phyloP scores from a whole-genome alignment of 2,797 vertebrate genomes.

The Danio kyathit region DNA sequence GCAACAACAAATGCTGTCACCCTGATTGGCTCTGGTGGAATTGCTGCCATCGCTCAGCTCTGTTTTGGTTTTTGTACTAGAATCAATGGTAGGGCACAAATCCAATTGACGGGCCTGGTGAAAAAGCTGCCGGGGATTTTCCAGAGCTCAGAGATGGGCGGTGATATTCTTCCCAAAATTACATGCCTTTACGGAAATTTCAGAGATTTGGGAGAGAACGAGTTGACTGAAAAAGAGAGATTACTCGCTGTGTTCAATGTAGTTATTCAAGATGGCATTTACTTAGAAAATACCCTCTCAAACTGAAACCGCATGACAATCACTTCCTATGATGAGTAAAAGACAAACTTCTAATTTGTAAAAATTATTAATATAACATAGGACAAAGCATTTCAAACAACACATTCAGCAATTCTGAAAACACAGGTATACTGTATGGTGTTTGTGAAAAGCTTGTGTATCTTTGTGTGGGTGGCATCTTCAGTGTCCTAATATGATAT shows the following conservation, averaged over 20 bases:
- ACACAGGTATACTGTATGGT: no score
- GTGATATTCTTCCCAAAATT: conserved; percentile 17
- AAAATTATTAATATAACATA: no score
- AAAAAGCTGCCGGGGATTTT: conserved; percentile 23
- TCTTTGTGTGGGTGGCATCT: no score
- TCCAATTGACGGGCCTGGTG: conserved; percentile 20
- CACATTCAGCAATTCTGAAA: no score
- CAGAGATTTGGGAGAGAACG: background rate
- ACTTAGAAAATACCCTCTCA: background rate
- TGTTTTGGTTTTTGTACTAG: conserved; percentile 18
- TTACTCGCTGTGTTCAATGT: background rate
- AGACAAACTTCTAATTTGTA: no score
- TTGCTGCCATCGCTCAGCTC: conserved; percentile 27
- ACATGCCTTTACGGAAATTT: conserved; percentile 15
- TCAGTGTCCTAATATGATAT: no score
- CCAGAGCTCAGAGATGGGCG: background rate
- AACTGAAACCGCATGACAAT: no score
- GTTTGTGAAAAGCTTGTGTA: no score
- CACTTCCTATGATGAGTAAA: no score
- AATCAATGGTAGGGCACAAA: conserved; percentile 35
- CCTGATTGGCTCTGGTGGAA: conserved; percentile 23
- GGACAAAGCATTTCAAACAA: no score
- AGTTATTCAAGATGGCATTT: background rate
- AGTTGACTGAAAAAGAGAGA: background rate
- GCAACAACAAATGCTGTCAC: conserved; percentile 32